These are phyloP conservation scores for Phaetusa simplex DNA, from an alignment of 2,113 vertebrate species.

Conservation along the genomic window DNA sequence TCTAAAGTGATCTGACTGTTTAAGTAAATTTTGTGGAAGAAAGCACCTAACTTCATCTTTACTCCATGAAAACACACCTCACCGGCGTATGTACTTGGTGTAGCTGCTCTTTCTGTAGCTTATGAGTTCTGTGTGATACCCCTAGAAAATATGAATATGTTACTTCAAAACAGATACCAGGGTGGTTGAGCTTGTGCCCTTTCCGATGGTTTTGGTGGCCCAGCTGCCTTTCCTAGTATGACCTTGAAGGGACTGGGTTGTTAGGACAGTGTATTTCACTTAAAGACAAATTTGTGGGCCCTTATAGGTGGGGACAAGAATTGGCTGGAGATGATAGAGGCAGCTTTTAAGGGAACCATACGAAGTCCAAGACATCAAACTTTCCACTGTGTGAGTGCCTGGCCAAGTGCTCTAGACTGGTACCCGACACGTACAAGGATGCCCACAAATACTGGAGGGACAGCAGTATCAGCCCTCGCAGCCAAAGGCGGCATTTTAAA, in stretches of 20 bases:
- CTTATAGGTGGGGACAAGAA: not conserved
- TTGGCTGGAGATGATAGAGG: not conserved
- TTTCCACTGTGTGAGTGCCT: not conserved
- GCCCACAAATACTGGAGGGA: not conserved
- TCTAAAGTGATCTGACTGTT: not conserved
- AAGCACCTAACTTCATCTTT: not conserved
- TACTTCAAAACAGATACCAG: not conserved
- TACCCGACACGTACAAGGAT: not conserved
- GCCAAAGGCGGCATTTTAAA: not conserved
- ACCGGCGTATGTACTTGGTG: not conserved
- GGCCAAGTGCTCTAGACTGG: not conserved
- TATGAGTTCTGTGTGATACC: not conserved
- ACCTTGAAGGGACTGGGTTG: not conserved
- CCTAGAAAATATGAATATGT: not conserved
- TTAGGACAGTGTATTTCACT: not conserved
- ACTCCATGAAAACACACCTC: not conserved
- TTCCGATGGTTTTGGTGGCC: not conserved
- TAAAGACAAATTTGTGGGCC: not conserved
- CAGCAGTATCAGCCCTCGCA: not conserved
- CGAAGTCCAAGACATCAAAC: not conserved
- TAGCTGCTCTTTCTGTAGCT: not conserved
- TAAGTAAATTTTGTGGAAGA: not conserved
- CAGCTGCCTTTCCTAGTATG: not conserved
- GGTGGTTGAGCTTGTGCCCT: not conserved
- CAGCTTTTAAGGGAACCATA: not conserved